Evolutionary conservation across 1,140 invertebrate species (phyloP).

Genomic region (Zophobas atratus): DNA sequence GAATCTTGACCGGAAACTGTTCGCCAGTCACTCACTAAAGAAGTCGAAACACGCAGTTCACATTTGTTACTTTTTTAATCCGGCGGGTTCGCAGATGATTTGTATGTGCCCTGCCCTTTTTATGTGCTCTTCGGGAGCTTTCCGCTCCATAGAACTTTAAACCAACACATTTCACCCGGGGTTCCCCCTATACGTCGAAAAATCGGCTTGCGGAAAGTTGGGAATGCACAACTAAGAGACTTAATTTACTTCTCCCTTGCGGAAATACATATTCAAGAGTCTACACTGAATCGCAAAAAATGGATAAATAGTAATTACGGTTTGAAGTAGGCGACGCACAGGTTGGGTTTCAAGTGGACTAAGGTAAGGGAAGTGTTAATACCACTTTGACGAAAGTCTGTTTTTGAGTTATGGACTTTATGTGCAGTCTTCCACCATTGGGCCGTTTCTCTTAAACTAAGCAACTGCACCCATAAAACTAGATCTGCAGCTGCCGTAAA

Average conservation of each 20-base stretch:
- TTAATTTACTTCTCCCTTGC: neutral
- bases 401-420: too few relatives aligned
- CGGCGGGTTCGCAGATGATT: constrained; percentile 56
- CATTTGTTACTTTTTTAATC: constrained; percentile 61
- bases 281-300: too few relatives aligned
- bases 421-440: too few relatives aligned
- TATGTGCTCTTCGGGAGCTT: constrained; percentile 56
- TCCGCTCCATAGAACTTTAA: constrained; percentile 59
- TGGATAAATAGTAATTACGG: too few relatives aligned
- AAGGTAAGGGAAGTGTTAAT: too few relatives aligned
- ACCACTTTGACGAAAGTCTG: too few relatives aligned
- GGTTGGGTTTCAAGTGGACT: too few relatives aligned
- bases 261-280: too few relatives aligned
- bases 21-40: constrained; percentile 36
- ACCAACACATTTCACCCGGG: constrained; percentile 56
- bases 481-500: too few relatives aligned
- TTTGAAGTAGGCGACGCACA: too few relatives aligned
- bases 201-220: neutral
- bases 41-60: constrained; percentile 55
- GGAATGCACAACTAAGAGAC: constrained; percentile 1
- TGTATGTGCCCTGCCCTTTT: constrained; percentile 57
- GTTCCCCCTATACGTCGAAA: neutral
- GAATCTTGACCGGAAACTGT: constrained; percentile 35
- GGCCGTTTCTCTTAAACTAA: too few relatives aligned
- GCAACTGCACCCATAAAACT: too few relatives aligned